These are phyloP conservation scores for Digitonthophagus gazella DNA, from an alignment of 2,888 invertebrate species.

Conservation along the genomic window DNA sequence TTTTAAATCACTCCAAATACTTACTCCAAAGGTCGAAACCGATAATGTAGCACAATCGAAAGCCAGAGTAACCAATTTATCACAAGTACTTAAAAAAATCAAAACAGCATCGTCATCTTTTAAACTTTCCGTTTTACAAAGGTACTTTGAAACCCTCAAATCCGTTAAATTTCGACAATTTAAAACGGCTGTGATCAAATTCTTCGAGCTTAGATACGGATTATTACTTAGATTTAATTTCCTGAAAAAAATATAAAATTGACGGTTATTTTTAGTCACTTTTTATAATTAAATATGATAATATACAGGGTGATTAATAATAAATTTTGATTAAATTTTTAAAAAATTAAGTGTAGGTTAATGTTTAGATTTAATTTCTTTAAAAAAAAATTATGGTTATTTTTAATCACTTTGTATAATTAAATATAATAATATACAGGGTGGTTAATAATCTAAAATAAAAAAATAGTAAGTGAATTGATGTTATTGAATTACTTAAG, in stretches of 20 bases:
- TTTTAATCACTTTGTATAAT: no score
- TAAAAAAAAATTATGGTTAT: background rate
- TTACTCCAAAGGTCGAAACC: conserved; percentile 34
- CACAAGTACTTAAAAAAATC: conserved; percentile 33
- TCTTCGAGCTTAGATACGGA: conserved; percentile 30
- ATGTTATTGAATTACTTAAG: conserved; percentile 28
- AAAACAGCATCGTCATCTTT: conserved; percentile 37
- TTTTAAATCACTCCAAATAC: background rate
- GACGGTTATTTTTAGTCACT: no score
- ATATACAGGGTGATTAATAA: background rate
- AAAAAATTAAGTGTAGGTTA: background rate
- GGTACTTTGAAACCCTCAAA: conserved; percentile 34
- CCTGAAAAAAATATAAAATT: conserved; percentile 31
- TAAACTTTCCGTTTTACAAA: conserved; percentile 31
- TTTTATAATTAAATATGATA: no score
- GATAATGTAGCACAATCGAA: conserved; percentile 36
- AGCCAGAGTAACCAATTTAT: conserved; percentile 33
- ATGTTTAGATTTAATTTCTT: background rate
- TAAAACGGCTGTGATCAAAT: conserved; percentile 35
- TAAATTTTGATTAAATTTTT: background rate
- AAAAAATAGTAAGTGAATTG: background rate
- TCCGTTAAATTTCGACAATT: conserved; percentile 37
- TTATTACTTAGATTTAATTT: conserved; percentile 36
- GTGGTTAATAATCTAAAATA: background rate
- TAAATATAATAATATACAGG: background rate